Evolutionary conservation across 2,888 invertebrate genomes (phyloP).

Genomic region (Acronicta psi): DNA sequence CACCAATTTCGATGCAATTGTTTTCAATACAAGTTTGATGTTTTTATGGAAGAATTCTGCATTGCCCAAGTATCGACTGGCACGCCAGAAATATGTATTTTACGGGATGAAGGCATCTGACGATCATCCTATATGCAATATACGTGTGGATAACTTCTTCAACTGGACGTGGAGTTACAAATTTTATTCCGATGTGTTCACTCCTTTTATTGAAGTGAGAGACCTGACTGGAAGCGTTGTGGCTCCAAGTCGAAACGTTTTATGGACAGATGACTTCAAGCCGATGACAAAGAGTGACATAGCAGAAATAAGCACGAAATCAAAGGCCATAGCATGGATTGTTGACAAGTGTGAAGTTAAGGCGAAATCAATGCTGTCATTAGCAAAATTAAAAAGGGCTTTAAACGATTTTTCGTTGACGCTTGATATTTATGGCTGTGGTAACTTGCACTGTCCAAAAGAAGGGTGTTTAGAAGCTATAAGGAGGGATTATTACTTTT

Average conservation of each 20-base stretch:
- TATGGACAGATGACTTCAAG: constrained; percentile 58
- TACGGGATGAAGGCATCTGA: constrained; percentile 70
- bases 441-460: constrained; percentile 59
- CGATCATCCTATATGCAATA: constrained; percentile 69
- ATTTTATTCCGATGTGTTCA: constrained; percentile 76
- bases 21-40: constrained; percentile 69
- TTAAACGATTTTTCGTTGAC: constrained; percentile 69
- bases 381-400: constrained; percentile 73
- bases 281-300: constrained; percentile 11
- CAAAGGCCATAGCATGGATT: constrained; percentile 63
- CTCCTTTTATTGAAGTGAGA: constrained; percentile 76
- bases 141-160: constrained; percentile 71
- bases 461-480: constrained; percentile 64
- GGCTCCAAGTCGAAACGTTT: constrained; percentile 65
- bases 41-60: constrained; percentile 53
- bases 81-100: constrained; percentile 77
- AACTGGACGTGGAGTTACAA: constrained; percentile 86
- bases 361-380: constrained; percentile 50
- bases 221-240: constrained; percentile 65
- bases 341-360: constrained; percentile 61
- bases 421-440: constrained; percentile 86
- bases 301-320: constrained; percentile 45
- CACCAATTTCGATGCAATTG: constrained; percentile 73
- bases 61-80: constrained; percentile 65
- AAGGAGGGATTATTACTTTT: constrained; percentile 75